These are phyloP conservation scores for Drosophila pachea DNA, from an alignment of 1,140 invertebrate species.

Conservation along the genomic window DNA sequence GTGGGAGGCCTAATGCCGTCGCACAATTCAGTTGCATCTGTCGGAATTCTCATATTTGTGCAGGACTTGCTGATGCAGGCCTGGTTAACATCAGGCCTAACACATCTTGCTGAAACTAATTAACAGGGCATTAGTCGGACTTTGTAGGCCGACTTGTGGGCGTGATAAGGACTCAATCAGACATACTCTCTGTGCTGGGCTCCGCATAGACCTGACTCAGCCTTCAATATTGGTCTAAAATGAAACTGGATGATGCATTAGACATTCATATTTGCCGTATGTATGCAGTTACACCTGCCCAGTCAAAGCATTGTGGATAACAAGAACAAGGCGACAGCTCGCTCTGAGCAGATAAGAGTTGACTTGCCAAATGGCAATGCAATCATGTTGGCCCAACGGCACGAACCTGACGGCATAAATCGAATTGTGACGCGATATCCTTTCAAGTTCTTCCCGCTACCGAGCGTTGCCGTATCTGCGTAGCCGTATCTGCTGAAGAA, in stretches of 20 bases:
- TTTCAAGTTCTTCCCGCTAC: constrained; percentile 3
- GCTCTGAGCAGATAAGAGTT: neutral
- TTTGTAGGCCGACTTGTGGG: neutral
- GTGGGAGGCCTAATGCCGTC: neutral
- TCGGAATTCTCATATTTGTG: neutral
- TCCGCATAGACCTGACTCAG: too few relatives aligned
- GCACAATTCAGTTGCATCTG: neutral
- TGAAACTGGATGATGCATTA: too few relatives aligned
- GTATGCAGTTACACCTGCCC: too few relatives aligned
- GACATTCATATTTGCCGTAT: too few relatives aligned
- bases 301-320: constrained; percentile 18
- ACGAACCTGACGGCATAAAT: constrained; percentile 28
- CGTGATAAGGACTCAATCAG: neutral
- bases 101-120: constrained; percentile 2
- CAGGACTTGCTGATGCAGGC: neutral
- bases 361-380: constrained; percentile 15
- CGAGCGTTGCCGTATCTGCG: neutral
- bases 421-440: constrained; percentile 31
- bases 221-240: too few relatives aligned
- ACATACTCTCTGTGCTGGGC: neutral
- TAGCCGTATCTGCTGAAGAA: constrained; percentile 1
- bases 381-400: constrained; percentile 4
- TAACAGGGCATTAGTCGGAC: neutral
- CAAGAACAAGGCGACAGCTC: constrained; percentile 1
- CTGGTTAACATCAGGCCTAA: neutral